Conservation (phyloP, 2,113 vertebrate genomes). For the Tinamus guttatus region DNA sequence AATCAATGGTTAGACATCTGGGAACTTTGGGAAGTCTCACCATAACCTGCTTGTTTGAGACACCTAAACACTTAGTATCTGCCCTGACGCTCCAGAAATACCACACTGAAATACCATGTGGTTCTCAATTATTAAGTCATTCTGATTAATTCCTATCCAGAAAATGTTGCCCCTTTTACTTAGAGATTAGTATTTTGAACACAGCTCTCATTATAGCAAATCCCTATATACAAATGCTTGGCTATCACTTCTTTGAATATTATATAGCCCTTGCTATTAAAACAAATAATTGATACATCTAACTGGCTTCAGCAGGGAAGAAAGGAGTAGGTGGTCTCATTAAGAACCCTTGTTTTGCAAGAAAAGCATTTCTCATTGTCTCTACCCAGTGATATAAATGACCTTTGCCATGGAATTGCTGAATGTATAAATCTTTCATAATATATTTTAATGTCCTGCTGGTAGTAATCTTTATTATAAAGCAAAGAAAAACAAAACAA, state of each 20-base stretch:
- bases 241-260: neutral
- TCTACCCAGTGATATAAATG: conserved; percentile 59
- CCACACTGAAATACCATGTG: too few relatives aligned
- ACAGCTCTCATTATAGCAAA: neutral
- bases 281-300: conserved; percentile 74
- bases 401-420: conserved; percentile 71
- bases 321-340: conserved; percentile 73
- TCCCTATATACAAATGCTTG: neutral
- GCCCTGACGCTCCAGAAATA: neutral
- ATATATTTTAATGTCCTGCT: conserved; percentile 69
- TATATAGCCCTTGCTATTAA: conserved; percentile 30
- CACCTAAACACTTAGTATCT: fast-evolving
- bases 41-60: neutral
- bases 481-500: conserved; percentile 12
- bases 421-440: conserved; percentile 73
- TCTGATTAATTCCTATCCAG: neutral
- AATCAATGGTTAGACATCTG: neutral
- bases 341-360: conserved; percentile 60
- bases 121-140: neutral
- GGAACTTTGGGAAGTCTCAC: neutral
- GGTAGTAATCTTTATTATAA: conserved; percentile 57
- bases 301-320: conserved; percentile 63
- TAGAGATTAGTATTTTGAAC: neutral
- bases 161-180: neutral
- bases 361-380: conserved; percentile 59